Base-by-base conservation (phyloP, 1,140 invertebrate genomes). In the Gonatopus flavifemur region DNA sequence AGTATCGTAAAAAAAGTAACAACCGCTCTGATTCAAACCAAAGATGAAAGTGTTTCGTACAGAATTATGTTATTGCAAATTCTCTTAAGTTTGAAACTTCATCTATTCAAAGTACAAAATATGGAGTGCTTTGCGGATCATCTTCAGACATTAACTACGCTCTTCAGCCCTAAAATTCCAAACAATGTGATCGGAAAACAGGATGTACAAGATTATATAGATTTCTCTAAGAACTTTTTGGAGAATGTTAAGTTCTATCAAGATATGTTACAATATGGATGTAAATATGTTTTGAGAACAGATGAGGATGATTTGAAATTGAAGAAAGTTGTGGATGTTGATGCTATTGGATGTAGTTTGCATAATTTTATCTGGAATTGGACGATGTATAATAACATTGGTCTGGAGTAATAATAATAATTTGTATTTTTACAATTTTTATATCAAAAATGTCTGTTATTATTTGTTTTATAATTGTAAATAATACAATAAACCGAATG, bases 201-300 rank as follows among this genome's bases (percentile, higher is more conserved):
- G 36, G 7, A 64, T 15, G 16, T 70, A 13, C 52, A 44, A 7
- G 44, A 52, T 38, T 25, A 72, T 8, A 35, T 72, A 4, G 32
- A 51, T 24, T 55, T 46, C 21, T 48, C 47, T 1, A 55, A 49
- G 43, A 25, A 39, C n/a, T 19, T 66, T n/a, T 46, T 60, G 1
- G 49, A 49, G 5, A 46, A 64, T 46, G 13, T 60, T n/a, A 51
- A 52, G 3, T 67, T 67, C 41, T 71, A 60, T 40, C 55, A 69
- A 32, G 55, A 66, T 55, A 55, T 70, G 28, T 28, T 65, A 10
- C 22, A 56, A 38, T 64, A 66, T 52, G 70, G 65, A 25, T 68
- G 58, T 53, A 36, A 65, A 39, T 74, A 58, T 59, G 32, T 67
- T 24, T 38, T 41, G 5, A 37, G 51, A 13, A 1, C 12, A 21